A percentile compares a stretch with the other conserved stretches of the same genome.
phyloP scores from a whole-genome alignment of 1,140 invertebrate genomes.

The Drosophila kepulauana region DNA sequence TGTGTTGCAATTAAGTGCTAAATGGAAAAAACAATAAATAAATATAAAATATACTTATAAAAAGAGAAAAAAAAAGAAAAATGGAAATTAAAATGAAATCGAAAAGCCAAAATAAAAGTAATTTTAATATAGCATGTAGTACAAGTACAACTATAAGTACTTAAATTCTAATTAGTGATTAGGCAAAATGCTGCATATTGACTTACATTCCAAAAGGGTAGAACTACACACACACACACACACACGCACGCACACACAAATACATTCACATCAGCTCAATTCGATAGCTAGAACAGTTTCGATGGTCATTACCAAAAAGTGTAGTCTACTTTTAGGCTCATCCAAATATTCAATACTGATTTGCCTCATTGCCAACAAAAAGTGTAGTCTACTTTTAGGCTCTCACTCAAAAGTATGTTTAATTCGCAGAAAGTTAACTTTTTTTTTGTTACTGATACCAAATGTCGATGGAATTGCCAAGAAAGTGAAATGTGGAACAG shows the following conservation, averaged over 20 bases:
- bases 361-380: neutral
- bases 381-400: neutral
- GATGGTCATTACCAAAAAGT: neutral
- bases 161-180: slow-evolving; percentile 32
- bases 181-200: slow-evolving; percentile 22
- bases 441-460: no score
- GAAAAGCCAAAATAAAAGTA: slow-evolving; percentile 25
- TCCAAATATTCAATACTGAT: neutral
- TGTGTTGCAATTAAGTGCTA: slow-evolving; percentile 47
- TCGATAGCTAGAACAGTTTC: slow-evolving; percentile 8
- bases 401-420: no score
- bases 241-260: slow-evolving; percentile 1
- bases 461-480: neutral
- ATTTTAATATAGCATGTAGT: slow-evolving; percentile 36
- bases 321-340: no score
- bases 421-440: no score
- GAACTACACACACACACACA: slow-evolving; percentile 17
- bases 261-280: neutral
- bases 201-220: slow-evolving; percentile 13
- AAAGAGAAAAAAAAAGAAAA: neutral
- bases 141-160: slow-evolving; percentile 22
- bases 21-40: slow-evolving; percentile 43
- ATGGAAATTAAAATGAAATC: neutral
- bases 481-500: neutral
- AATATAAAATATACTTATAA: slow-evolving; percentile 33